A percentile compares a stretch with the other conserved stretches of the same genome.
phyloP scores from a whole-genome alignment of 2,797 vertebrate species.

The Microtus agrestis region DNA sequence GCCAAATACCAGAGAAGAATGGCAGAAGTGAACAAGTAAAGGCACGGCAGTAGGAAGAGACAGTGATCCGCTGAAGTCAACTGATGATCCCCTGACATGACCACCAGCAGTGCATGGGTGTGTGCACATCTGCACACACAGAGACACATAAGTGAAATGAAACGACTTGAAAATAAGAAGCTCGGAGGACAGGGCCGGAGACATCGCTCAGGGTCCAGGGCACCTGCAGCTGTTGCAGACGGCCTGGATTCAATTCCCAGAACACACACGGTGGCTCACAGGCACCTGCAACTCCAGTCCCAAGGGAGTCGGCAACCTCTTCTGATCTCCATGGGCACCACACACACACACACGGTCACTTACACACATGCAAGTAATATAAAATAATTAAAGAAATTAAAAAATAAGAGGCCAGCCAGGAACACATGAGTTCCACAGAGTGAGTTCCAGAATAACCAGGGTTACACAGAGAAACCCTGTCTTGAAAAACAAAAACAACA shows the following conservation, averaged over 20 bases:
- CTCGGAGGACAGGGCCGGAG: neutral
- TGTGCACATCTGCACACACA: neutral
- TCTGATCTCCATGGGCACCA: neutral
- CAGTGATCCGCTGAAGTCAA: too few relatives aligned
- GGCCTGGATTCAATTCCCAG: neutral
- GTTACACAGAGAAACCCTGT: neutral
- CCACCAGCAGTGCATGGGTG: too few relatives aligned
- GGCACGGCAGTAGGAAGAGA: too few relatives aligned
- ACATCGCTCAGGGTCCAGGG: neutral
- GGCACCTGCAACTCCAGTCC: neutral
- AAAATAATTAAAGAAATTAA: neutral
- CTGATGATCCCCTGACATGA: neutral
- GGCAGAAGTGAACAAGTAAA: too few relatives aligned
- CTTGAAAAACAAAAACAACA: too few relatives aligned
- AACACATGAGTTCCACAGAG: neutral
- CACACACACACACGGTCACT: neutral
- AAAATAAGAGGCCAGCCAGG: neutral
- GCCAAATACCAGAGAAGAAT: too few relatives aligned
- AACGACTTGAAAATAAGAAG: neutral
- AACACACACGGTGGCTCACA: neutral
- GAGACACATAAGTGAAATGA: neutral
- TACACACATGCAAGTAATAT: neutral
- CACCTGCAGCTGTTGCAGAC: too few relatives aligned
- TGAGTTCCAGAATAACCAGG: neutral
- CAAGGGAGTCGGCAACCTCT: neutral